Base-by-base conservation (phyloP, 2,113 vertebrate species). In the Channa maculata region DNA sequence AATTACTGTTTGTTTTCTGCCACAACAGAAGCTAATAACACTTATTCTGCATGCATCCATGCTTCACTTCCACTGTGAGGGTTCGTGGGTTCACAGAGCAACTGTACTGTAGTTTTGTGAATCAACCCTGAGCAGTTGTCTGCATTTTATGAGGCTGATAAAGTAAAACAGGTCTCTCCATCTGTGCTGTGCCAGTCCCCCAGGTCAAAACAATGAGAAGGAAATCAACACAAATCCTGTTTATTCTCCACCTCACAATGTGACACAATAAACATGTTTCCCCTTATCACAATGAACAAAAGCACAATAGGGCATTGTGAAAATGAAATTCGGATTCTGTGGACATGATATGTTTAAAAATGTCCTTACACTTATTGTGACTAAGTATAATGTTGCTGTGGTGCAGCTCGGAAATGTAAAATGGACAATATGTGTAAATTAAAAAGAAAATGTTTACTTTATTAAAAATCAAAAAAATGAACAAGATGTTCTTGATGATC, bases 191-290 rank as follows among this genome's bases (percentile, higher is more conserved):
- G n/a, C 51, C 76, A 54, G 53, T 46, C 73, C 77, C 64, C 77
- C 54, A 75, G 82, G 75, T 86, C 79, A 78, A 81, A 82, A 92
- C 88, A 91, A 91, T 91, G 82, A 86, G 68, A 37, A 91, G 85
- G 85, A 88, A 92, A 90, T 80, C 82, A 86, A 86, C 83, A 91
- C 82, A 77, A 86, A 90, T 92, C 88, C 85, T 91, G 89, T 92
- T 93, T 91, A 87, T 79, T 61, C 71, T 34, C 45, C 46, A 60
- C 64, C 74, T 79, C 74, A 82, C 77, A 86, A 86, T 84, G 80
- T 63, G 14, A 65, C 44, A 87, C 77, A 80, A 77, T 82, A 86
- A 86, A 86, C 75, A 84, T 77, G 2, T 67, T 73, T 58, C 55
- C 74, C 86, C 39, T 66, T 52, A 46, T 58, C 69, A 75, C 81